Percentiles rank a stretch among this genome's conserved stretches.
These are phyloP conservation scores for Melanargia galathea DNA, from an alignment of 2,888 invertebrate genomes.

Conservation along the genomic window DNA sequence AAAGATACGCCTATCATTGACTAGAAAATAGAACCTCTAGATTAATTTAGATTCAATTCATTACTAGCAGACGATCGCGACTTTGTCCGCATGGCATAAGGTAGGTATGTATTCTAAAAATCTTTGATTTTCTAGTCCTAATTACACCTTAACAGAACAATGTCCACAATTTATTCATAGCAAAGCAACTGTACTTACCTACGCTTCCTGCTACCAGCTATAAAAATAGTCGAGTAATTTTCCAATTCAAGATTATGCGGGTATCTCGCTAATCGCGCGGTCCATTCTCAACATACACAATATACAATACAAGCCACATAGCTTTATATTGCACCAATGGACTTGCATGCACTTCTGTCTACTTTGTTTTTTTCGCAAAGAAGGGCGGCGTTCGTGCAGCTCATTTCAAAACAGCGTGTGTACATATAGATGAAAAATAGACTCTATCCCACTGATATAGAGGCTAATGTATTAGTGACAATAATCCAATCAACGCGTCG, in stretches of 20 bases:
- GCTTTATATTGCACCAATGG: slow-evolving; percentile 43
- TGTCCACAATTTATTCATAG: slow-evolving; percentile 6
- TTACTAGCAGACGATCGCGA: too few species aligned
- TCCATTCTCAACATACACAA: slow-evolving; percentile 28
- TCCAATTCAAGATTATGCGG: slow-evolving; percentile 38
- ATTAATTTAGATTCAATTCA: too few species aligned
- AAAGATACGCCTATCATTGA: too few species aligned
- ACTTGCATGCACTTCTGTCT: slow-evolving; percentile 38
- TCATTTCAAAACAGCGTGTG: slow-evolving; percentile 12
- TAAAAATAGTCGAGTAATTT: slow-evolving; percentile 31
- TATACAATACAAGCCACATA: slow-evolving; percentile 26
- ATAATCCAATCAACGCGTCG: slow-evolving; percentile 11
- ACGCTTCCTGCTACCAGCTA: slow-evolving; percentile 20
- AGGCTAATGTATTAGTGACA: slow-evolving; percentile 1
- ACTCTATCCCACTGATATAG: slow-evolving; percentile 2
- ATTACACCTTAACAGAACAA: not conserved
- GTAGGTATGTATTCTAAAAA: too few species aligned
- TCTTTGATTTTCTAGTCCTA: too few species aligned
- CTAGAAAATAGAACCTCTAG: too few species aligned
- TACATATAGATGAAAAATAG: slow-evolving; percentile 3
- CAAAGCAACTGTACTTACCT: not conserved
- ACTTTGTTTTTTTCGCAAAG: slow-evolving; percentile 42
- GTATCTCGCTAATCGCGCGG: slow-evolving; percentile 28
- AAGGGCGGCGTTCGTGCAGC: slow-evolving; percentile 40
- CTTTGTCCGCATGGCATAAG: too few species aligned